These are phyloP conservation scores for Xanthorhoe spadicearia DNA, from an alignment of 2,888 invertebrate genomes.

Conservation along the genomic window DNA sequence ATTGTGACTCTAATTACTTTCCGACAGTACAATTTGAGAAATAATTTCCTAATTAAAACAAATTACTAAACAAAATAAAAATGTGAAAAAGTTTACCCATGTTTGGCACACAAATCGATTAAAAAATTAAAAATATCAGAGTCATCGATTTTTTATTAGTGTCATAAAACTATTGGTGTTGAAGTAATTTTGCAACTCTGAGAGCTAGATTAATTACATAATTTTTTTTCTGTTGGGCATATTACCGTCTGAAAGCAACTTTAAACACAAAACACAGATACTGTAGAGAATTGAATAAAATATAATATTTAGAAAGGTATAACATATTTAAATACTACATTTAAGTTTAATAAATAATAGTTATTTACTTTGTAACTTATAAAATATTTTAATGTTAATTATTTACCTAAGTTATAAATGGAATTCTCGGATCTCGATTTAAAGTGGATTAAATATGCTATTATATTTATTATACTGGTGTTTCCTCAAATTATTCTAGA, in stretches of 20 bases:
- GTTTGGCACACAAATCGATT: too few species aligned
- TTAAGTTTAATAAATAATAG: constrained; percentile 13
- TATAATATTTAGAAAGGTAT: constrained; percentile 3
- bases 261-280: neutral
- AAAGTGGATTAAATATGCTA: constrained; percentile 76
- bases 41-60: too few species aligned
- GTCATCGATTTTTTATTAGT: too few species aligned
- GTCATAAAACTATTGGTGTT: too few species aligned
- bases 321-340: too few species aligned
- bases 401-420: constrained; percentile 56
- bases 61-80: too few species aligned
- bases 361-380: constrained; percentile 21
- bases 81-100: too few species aligned
- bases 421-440: constrained; percentile 65
- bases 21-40: too few species aligned
- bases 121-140: too few species aligned
- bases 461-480: constrained; percentile 77
- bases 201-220: too few species aligned
- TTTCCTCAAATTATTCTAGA: constrained; percentile 84
- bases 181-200: too few species aligned
- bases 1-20: too few species aligned
- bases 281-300: neutral
- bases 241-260: neutral
- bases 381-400: constrained; percentile 24
- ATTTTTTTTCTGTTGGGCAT: neutral